Base-by-base conservation (phyloP, 1,140 invertebrate species). In the Atta colombica region DNA sequence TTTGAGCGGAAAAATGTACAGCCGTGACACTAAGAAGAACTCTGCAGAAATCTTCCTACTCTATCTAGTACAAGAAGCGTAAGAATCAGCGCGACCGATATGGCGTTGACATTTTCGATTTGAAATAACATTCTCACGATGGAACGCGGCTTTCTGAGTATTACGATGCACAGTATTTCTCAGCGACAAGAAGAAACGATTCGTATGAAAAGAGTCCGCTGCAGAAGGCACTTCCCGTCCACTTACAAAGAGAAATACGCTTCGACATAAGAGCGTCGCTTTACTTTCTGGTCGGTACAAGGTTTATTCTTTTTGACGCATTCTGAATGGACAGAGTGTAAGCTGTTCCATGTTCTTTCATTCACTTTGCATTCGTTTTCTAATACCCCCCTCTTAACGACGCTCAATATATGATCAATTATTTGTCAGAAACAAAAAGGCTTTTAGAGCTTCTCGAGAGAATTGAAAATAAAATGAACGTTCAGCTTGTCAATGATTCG, bases 221-320 rank as follows among this genome's bases (percentile, higher is more conserved):
- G 80, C 80, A 84, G 80, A 45, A 84, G 80, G 39, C 80, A 75
- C 80, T 84, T 74, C 14, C 58, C 80, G 69, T 75, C 80, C 80
- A 84, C 69, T 84, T 75, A 75, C 80, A 84, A 84, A 84, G 80
- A 84, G 80, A 84, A 84, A 84, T 84, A 84, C 69, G 58, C 69
- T 53, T 49, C 28, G 58, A 61, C 55, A 28, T 61, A 75, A 84
- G 69, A 63, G 55, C 69, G 80, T n/a, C 80, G 39, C 35, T 84
- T 84, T 74, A 84, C 69, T 74, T 49, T 74, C 69, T 58, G 51
- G 65, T 58, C 69, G 69, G 69, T 55, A 71, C 80, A 31, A 21
- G 55, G n/a, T 75, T 21, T 25, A 39, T 61, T 51, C 55, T 84
- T 84, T 84, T 84, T 51, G 39, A 84, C 68, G 55, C 14, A 45